Percentiles rank a stretch among this genome's conserved stretches.
phyloP scores from a whole-genome alignment of 1,140 invertebrate species.

The Planococcus citri region DNA sequence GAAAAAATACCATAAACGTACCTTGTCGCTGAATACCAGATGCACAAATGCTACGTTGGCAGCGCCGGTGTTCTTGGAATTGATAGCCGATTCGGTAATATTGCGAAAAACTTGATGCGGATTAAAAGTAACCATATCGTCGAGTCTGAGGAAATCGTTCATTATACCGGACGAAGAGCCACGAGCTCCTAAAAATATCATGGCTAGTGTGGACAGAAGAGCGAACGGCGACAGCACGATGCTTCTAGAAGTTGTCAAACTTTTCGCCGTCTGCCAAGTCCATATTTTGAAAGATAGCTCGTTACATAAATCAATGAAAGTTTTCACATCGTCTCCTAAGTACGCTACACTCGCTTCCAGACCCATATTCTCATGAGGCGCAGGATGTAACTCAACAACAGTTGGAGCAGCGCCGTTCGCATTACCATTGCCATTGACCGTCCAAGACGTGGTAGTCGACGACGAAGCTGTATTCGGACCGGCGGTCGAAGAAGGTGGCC shows the following conservation, averaged over 20 bases:
- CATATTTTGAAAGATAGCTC: slow-evolving; percentile 70
- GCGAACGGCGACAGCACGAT: slow-evolving; percentile 74
- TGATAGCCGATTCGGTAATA: slow-evolving; percentile 59
- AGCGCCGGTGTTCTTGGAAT: slow-evolving; percentile 42
- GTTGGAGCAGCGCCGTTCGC: slow-evolving; percentile 25
- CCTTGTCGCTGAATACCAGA: slow-evolving; percentile 60
- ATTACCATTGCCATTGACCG: slow-evolving; percentile 22
- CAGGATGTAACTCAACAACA: slow-evolving; percentile 39
- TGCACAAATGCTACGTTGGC: slow-evolving; percentile 60
- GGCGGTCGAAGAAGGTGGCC: too few species aligned
- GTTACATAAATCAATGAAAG: slow-evolving; percentile 65
- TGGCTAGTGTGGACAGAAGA: slow-evolving; percentile 65
- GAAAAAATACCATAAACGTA: too few species aligned
- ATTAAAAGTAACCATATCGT: slow-evolving; percentile 77
- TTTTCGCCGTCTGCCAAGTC: slow-evolving; percentile 50
- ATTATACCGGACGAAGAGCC: slow-evolving; percentile 79
- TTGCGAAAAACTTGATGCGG: slow-evolving; percentile 73
- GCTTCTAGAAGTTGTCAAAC: slow-evolving; percentile 57
- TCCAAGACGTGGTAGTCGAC: slow-evolving; percentile 22
- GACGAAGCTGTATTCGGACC: not conserved
- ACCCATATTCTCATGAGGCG: slow-evolving; percentile 50
- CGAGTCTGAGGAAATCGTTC: slow-evolving; percentile 69
- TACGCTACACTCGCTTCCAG: slow-evolving; percentile 56
- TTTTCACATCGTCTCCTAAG: slow-evolving; percentile 51
- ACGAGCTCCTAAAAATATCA: slow-evolving; percentile 75